Percentiles rank a stretch among this genome's conserved stretches.
These are phyloP conservation scores for Leucophenga varia DNA, from an alignment of 1,140 invertebrate genomes.

Conservation along the genomic window DNA sequence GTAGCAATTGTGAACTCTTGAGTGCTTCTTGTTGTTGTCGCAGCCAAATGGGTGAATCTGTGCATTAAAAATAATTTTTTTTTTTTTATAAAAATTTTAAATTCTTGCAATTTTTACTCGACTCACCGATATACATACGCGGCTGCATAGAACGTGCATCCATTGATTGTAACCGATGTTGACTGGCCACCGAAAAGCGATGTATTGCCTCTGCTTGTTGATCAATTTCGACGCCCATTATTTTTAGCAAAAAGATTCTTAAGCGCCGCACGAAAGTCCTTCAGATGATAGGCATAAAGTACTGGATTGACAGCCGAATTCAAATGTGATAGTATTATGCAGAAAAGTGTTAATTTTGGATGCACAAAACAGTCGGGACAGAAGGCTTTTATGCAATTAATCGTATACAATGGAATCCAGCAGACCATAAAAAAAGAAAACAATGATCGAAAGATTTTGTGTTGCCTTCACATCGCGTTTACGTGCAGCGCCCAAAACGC, in stretches of 20 bases:
- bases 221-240: conserved; percentile 59
- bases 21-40: conserved; percentile 48
- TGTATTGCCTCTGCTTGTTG: conserved; percentile 51
- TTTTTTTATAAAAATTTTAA: no score
- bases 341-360: conserved; percentile 71
- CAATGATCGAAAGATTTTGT: conserved; percentile 86
- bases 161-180: conserved; percentile 51
- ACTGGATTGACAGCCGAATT: conserved; percentile 88
- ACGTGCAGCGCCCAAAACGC: conserved; percentile 75
- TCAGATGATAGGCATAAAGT: conserved; percentile 86
- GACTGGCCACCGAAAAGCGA: conserved; percentile 53
- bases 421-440: conserved; percentile 89
- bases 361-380: conserved; percentile 68
- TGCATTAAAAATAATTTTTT: neutral
- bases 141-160: conserved; percentile 48
- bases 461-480: conserved; percentile 89
- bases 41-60: conserved; percentile 52
- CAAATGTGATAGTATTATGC: conserved; percentile 84
- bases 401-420: conserved; percentile 90
- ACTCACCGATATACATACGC: conserved; percentile 54
- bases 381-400: conserved; percentile 85
- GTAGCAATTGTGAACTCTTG: conserved; percentile 37
- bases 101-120: no score
- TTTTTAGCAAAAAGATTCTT: conserved; percentile 65
- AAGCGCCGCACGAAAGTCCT: conserved; percentile 77